These are phyloP conservation scores for Sinocyclocheilus anshuiensis DNA, from an alignment of 2,113 vertebrate species.

Conservation along the genomic window DNA sequence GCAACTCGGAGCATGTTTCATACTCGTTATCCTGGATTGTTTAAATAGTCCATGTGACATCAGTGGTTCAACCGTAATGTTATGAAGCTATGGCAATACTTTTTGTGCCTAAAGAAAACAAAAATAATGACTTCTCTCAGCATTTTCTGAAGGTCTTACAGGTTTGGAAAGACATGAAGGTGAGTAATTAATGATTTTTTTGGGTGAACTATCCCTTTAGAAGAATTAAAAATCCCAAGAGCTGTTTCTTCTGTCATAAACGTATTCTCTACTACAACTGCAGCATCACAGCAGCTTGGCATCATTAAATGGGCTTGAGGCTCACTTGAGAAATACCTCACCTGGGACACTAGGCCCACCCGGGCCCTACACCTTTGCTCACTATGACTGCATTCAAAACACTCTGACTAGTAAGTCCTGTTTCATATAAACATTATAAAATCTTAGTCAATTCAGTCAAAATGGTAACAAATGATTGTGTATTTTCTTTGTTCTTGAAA, in stretches of 20 bases:
- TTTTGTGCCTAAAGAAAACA: too few relatives aligned
- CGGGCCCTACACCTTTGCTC: slow-evolving; percentile 81
- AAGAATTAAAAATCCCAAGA: background rate
- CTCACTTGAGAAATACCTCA: slow-evolving; percentile 85
- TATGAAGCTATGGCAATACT: too few relatives aligned
- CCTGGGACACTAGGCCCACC: slow-evolving; percentile 54
- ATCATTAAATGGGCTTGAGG: slow-evolving; percentile 93
- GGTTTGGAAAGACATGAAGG: too few relatives aligned
- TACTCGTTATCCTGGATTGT: too few relatives aligned
- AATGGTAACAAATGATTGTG: background rate
- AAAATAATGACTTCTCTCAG: too few relatives aligned
- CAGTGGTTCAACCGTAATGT: too few relatives aligned
- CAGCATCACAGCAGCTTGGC: slow-evolving; percentile 95
- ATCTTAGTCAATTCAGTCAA: background rate
- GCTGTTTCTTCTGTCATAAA: background rate
- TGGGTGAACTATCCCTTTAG: too few relatives aligned
- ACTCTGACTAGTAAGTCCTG: slow-evolving; percentile 79
- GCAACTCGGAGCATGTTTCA: too few relatives aligned
- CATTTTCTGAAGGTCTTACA: too few relatives aligned
- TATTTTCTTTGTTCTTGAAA: slow-evolving; percentile 4
- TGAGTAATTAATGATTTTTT: too few relatives aligned
- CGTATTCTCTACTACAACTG: slow-evolving; percentile 44
- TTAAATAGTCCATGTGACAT: too few relatives aligned
- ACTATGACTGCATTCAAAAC: slow-evolving; percentile 87
- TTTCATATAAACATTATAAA: background rate